These are phyloP conservation scores for Agrotis ipsilon DNA, from an alignment of 2,888 invertebrate species.

Conservation along the genomic window DNA sequence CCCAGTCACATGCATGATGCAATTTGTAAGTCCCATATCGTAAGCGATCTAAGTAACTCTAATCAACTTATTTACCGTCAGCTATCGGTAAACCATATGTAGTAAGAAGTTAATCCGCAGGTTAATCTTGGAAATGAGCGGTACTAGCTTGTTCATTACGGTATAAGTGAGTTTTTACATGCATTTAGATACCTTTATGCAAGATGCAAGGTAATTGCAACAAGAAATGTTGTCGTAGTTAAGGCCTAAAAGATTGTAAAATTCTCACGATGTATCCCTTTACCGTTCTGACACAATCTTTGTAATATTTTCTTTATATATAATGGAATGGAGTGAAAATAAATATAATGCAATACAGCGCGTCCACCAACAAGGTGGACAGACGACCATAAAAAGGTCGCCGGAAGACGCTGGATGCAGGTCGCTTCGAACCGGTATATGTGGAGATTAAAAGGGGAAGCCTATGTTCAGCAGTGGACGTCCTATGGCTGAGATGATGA, in stretches of 20 bases:
- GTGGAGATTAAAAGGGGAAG: no score
- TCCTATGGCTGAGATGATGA: no score
- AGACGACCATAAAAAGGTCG: no score
- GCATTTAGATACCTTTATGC: background rate
- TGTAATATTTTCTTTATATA: no score
- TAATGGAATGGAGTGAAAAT: no score
- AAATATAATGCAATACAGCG: no score
- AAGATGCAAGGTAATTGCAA: background rate
- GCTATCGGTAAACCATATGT: constrained; percentile 23
- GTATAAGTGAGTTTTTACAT: constrained; percentile 17
- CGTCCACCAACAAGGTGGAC: no score
- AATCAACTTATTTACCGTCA: constrained; percentile 32
- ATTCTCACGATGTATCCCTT: background rate
- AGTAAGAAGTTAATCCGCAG: constrained; percentile 17
- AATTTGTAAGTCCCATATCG: constrained; percentile 9
- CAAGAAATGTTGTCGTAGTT: background rate
- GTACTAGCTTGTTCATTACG: constrained; percentile 6
- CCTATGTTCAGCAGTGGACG: no score
- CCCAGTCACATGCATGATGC: background rate
- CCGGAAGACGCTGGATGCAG: no score
- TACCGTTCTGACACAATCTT: background rate
- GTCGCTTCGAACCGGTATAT: no score
- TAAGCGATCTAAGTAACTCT: background rate
- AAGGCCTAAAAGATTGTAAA: no score
- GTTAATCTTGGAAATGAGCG: constrained; percentile 49